Evolutionary conservation across 2,113 vertebrate species (phyloP).

Genomic region (Echinops telfairi): DNA sequence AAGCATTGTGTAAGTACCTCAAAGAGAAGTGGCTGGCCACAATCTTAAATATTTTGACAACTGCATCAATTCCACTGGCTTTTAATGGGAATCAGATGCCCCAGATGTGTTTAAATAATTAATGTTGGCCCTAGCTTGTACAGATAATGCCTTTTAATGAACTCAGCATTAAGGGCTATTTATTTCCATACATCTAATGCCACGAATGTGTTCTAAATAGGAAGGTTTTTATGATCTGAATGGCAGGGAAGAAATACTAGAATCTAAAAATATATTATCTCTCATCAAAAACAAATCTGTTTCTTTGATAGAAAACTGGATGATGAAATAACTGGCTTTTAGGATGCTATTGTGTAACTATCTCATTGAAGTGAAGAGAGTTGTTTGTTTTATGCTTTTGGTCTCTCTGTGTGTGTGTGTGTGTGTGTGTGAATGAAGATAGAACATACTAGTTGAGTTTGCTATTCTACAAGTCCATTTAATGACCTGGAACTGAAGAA

Average conservation of each 20-base stretch:
- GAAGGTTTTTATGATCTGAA: conserved; percentile 9
- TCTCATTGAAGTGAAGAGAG: neutral
- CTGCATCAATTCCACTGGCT: neutral
- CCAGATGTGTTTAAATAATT: neutral
- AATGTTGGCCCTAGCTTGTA: neutral
- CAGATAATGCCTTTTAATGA: conserved; percentile 11
- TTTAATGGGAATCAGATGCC: neutral
- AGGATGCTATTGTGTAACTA: neutral
- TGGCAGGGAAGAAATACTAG: conserved; percentile 33
- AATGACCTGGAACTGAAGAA: conserved; percentile 24
- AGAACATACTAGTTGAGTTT: neutral
- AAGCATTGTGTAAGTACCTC: neutral
- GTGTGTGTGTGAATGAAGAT: neutral
- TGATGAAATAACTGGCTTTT: conserved; percentile 24
- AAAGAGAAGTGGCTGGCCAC: neutral
- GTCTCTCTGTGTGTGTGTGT: neutral
- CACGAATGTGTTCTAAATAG: conserved; percentile 37
- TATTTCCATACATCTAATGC: neutral
- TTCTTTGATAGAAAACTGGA: neutral
- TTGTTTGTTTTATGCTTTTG: neutral
- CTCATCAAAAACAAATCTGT: neutral
- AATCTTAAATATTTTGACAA: conserved; percentile 1
- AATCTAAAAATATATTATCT: neutral
- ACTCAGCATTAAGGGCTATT: neutral
- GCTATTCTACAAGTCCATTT: neutral